Evolutionary conservation across 1,140 invertebrate genomes (phyloP), one percentile per base, ranked within the genome.

Genomic region (Rhyzopertha dominica): DNA sequence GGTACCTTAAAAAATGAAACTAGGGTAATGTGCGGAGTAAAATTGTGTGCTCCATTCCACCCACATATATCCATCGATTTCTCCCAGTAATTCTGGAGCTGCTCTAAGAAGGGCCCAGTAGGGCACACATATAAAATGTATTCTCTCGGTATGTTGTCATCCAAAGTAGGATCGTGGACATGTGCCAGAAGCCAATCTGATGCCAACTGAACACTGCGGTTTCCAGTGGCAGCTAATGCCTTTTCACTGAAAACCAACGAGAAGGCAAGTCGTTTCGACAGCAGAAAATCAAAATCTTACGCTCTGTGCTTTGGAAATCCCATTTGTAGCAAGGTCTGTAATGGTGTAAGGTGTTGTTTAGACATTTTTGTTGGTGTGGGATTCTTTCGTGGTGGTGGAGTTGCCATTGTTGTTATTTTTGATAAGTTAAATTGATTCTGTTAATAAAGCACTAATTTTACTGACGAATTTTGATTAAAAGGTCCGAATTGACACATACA

Each of bases 101-200:
- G 80, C 30, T 81, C 74, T 13, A 81, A 70, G 34, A 89, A 74
- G 0, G 72, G 67, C 4, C 90, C 90, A 2, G 80, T 82, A 3
- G 90, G 90, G 62, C 86, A 90, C 9, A 84, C 79, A 64, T 93
- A 92, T 5, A 93, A 69, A 35, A 90, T 83, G 62, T 91, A 94
- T 61, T 93, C 87, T 53, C 90, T 69, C 3, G 85, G 82, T 5
- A 74, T 73, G 34, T 78, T 77, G 19, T 80, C 75, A 68, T 93
- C 87, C 18, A 94, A 66, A 5, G 76, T 77, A 2, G 82, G 74
- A 70, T 95, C 90, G 65, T 87, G 83, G 0, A 91, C 85, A 65
- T 93, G 90, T 8, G 89, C 87, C 36, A 93, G 63, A 1, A 95
- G 69, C 90, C 90, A 93, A 61, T 93, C 89, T 1, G 87, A 87